These are phyloP conservation scores for Drosophila athabasca DNA, from an alignment of 1,140 invertebrate species.

Conservation along the genomic window DNA sequence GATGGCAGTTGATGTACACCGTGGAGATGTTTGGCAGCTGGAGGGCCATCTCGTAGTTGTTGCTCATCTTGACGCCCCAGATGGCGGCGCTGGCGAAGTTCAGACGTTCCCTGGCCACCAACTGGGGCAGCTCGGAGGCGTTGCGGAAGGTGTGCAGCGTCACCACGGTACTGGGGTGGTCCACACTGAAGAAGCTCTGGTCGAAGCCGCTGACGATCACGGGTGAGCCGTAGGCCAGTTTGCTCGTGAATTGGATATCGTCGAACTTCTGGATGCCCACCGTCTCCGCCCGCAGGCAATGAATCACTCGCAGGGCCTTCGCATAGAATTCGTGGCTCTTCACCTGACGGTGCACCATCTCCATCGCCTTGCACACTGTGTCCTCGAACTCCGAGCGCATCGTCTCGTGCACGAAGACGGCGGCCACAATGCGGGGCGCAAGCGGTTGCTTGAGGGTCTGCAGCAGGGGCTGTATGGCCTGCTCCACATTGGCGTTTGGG, in stretches of 20 bases:
- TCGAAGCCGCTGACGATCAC: conserved; percentile 52
- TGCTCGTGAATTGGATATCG: conserved; percentile 33
- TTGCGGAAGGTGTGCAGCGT: conserved; percentile 63
- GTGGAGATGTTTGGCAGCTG: conserved; percentile 9
- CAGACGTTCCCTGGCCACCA: conserved; percentile 34
- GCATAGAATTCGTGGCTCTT: conserved; percentile 23
- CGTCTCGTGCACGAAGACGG: conserved; percentile 59
- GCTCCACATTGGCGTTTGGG: conserved; percentile 32
- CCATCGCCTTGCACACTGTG: conserved; percentile 30
- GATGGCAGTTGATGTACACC: conserved; percentile 53
- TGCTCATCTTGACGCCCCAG: conserved; percentile 52
- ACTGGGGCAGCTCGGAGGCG: conserved; percentile 24
- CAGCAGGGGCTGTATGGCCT: conserved; percentile 37
- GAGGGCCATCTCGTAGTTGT: conserved; percentile 52
- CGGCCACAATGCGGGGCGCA: conserved; percentile 19
- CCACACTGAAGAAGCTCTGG: conserved; percentile 54
- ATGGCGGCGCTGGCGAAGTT: conserved; percentile 40
- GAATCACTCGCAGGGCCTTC: conserved; percentile 16
- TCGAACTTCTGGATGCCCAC: conserved; percentile 34
- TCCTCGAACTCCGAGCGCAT: conserved; percentile 40
- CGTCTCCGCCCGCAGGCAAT: conserved; percentile 48
- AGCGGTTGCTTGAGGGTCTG: conserved; percentile 40
- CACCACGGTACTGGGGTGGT: conserved; percentile 44
- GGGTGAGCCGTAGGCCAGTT: conserved; percentile 48
- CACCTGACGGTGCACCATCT: conserved; percentile 42